These are phyloP conservation scores for Pyrgilauda ruficollis DNA, from an alignment of 2,113 vertebrate genomes.

Conservation along the genomic window DNA sequence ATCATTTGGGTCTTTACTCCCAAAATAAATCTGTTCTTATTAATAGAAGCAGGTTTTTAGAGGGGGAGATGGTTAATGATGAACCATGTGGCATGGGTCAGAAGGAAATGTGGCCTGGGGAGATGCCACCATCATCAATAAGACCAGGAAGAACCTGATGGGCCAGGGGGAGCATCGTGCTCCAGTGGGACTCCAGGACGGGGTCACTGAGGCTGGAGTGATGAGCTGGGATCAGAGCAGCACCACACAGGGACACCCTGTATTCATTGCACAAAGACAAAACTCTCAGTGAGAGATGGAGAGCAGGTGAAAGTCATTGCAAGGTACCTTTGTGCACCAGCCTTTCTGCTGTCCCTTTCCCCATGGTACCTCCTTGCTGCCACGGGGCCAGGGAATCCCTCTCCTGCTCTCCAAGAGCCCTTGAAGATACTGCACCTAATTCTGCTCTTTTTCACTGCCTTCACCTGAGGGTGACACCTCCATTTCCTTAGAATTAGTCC, in stretches of 20 bases:
- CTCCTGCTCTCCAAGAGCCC: background rate
- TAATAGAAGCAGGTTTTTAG: background rate
- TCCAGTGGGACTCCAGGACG: background rate
- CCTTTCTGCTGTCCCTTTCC: background rate
- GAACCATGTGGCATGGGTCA: background rate
- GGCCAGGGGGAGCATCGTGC: background rate
- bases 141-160: background rate
- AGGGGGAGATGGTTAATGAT: background rate
- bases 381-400: fast-evolving
- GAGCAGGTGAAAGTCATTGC: background rate
- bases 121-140: background rate
- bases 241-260: background rate
- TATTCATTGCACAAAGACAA: background rate
- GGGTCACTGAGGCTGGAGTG: background rate
- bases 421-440: background rate
- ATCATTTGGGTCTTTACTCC: background rate
- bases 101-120: background rate
- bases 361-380: fast-evolving
- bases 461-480: background rate
- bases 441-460: background rate
- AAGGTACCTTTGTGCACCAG: background rate
- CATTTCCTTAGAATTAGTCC: background rate
- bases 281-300: background rate
- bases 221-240: background rate
- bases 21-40: background rate